These are phyloP conservation scores for Neocrepidodera transversa DNA, from an alignment of 2,888 invertebrate genomes.

Conservation along the genomic window DNA sequence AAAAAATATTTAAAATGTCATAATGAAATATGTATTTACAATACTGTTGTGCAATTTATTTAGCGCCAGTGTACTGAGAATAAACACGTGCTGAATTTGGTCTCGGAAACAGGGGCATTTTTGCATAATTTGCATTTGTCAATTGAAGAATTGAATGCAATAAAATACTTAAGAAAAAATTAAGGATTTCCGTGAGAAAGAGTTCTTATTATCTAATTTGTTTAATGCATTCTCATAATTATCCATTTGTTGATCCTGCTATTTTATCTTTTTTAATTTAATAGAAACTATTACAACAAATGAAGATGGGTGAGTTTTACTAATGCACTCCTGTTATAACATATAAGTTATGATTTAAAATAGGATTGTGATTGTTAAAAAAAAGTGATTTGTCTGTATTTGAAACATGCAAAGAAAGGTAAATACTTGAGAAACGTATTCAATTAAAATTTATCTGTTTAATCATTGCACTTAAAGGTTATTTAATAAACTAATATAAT, in stretches of 20 bases:
- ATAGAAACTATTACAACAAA: slow-evolving; percentile 14
- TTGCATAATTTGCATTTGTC: slow-evolving; percentile 7
- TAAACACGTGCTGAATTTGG: not conserved
- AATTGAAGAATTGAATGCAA: slow-evolving; percentile 15
- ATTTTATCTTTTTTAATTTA: slow-evolving; percentile 8
- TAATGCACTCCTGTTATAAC: slow-evolving; percentile 8
- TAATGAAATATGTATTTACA: no score
- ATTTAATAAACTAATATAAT: no score
- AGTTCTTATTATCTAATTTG: slow-evolving; percentile 22
- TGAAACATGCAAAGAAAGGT: no score
- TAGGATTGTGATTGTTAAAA: no score
- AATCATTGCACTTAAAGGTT: no score
- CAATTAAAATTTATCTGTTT: no score
- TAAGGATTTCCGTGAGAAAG: slow-evolving; percentile 19
- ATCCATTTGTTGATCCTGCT: slow-evolving; percentile 18
- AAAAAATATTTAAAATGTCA: no score
- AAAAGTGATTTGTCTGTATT: no score
- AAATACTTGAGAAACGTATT: no score
- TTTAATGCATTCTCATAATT: slow-evolving; percentile 20
- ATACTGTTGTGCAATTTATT: no score
- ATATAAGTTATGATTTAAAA: no score
- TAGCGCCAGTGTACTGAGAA: not conserved
- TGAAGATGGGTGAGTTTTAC: not conserved
- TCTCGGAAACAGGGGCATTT: not conserved
- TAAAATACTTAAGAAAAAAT: slow-evolving; percentile 19